These are phyloP conservation scores for Papilio elwesi DNA, from an alignment of 2,888 invertebrate species.

Conservation along the genomic window DNA sequence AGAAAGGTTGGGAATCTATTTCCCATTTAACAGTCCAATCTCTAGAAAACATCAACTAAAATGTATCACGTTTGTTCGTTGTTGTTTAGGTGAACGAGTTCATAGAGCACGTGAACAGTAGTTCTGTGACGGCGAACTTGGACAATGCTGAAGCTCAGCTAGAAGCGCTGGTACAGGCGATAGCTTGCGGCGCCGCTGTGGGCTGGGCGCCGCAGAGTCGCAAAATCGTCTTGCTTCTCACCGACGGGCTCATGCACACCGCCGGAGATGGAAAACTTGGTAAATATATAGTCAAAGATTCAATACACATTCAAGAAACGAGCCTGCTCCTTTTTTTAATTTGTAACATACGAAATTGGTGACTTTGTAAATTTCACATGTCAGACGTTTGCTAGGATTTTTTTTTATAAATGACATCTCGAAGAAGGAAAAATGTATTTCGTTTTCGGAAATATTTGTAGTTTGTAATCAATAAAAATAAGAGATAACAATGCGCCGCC, in stretches of 20 bases:
- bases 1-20: too few relatives aligned
- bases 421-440: too few relatives aligned
- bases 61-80: background rate
- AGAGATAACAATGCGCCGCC: too few relatives aligned
- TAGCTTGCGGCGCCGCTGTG: constrained; percentile 86
- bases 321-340: too few relatives aligned
- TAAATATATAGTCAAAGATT: constrained; percentile 43
- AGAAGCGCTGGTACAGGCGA: constrained; percentile 94
- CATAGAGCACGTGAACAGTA: constrained; percentile 82
- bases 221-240: constrained; percentile 91
- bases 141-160: constrained; percentile 94
- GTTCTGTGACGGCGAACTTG: constrained; percentile 90
- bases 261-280: constrained; percentile 93
- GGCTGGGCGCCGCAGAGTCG: constrained; percentile 91
- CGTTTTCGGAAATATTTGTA: too few relatives aligned
- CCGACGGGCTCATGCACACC: constrained; percentile 93
- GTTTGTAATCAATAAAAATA: too few relatives aligned
- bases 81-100: constrained; percentile 79
- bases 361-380: too few relatives aligned
- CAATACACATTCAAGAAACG: too few relatives aligned
- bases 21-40: too few relatives aligned
- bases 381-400: too few relatives aligned
- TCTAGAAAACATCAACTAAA: background rate
- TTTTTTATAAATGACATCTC: too few relatives aligned
- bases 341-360: too few relatives aligned